phyloP scores from a whole-genome alignment of 2,113 vertebrate species.

The Macheiramphus alcinus region DNA sequence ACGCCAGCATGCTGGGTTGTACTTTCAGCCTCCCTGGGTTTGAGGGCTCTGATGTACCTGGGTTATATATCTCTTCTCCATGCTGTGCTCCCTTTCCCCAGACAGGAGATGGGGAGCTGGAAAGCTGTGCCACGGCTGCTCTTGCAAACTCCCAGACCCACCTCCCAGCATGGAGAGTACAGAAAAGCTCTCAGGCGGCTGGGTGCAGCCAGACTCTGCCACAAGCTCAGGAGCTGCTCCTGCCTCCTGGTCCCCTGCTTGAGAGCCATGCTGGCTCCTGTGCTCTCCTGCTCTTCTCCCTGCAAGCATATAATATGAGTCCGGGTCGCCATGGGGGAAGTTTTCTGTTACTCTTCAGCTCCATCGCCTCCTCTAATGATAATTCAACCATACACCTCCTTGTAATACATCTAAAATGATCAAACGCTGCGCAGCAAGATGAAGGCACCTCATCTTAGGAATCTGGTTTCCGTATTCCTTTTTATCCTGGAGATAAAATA shows the following conservation, averaged over 20 bases:
- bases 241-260: background rate
- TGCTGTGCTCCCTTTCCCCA: background rate
- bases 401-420: constrained; percentile 62
- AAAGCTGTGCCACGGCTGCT: background rate
- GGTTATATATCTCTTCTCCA: background rate
- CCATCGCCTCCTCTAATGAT: constrained; percentile 42
- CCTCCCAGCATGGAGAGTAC: background rate
- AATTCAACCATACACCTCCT: constrained; percentile 58
- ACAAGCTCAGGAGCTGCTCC: background rate
- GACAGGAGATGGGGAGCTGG: background rate
- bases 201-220: background rate
- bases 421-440: constrained; percentile 51
- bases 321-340: background rate
- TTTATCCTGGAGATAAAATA: constrained; percentile 67
- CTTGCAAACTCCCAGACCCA: background rate
- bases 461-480: constrained; percentile 58
- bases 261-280: background rate
- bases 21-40: background rate
- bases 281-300: background rate
- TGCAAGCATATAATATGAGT: background rate
- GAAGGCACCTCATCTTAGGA: constrained; percentile 56
- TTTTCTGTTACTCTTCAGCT: constrained; percentile 38
- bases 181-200: background rate
- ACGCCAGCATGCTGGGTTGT: fast-evolving
- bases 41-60: background rate